phyloP scores from a whole-genome alignment of 1,140 invertebrate species.

The Schlechtendalia chinensis region DNA sequence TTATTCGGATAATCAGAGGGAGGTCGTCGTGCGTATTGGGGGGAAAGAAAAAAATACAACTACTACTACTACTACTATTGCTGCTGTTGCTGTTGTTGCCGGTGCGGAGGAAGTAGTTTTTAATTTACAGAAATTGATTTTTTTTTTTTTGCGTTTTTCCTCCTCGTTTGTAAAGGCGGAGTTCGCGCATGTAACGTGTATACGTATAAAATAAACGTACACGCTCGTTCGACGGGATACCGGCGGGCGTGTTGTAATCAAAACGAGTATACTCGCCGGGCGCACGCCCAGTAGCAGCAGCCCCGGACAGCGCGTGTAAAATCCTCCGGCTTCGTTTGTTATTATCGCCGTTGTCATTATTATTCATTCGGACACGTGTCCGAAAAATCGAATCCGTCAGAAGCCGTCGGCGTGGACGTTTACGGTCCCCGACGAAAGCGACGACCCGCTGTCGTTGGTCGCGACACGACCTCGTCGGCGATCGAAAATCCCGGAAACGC shows the following conservation, averaged over 20 bases:
- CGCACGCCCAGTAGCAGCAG: too few species aligned
- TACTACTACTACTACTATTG: too few species aligned
- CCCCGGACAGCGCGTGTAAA: too few species aligned
- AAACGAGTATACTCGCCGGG: not conserved
- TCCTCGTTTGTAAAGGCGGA: not conserved
- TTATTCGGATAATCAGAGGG: constrained; percentile 14
- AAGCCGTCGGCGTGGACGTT: not conserved
- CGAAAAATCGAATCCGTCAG: constrained; percentile 1
- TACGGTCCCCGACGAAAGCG: too few species aligned
- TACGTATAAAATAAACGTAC: not conserved
- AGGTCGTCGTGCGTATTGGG: not conserved
- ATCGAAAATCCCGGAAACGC: too few species aligned
- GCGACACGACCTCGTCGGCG: too few species aligned
- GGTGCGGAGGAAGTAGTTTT: not conserved
- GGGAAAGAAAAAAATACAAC: not conserved
- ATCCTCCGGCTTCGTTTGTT: too few species aligned
- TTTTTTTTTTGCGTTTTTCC: too few species aligned
- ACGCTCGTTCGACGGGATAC: not conserved
- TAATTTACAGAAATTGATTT: constrained; percentile 34
- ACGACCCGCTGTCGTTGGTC: too few species aligned
- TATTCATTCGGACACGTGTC: constrained; percentile 32
- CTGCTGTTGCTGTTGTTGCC: too few species aligned
- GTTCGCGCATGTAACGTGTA: not conserved
- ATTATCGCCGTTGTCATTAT: not conserved
- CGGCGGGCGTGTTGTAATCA: not conserved